A percentile compares a stretch with the other conserved stretches of the same genome.
Evolutionary conservation across 2,113 vertebrate species (phyloP).

Genomic region (Copsychus sechellarum): DNA sequence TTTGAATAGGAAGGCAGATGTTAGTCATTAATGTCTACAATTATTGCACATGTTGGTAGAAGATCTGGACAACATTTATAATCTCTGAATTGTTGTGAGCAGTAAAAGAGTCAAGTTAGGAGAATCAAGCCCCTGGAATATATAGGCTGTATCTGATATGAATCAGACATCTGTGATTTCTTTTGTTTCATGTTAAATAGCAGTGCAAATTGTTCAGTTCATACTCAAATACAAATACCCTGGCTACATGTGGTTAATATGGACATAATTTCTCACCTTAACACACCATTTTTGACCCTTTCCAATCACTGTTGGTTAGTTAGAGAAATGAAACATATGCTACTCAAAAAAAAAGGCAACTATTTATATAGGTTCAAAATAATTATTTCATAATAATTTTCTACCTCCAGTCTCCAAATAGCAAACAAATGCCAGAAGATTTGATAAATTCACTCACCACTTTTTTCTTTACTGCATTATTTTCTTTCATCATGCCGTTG

Average conservation of each 20-base stretch:
- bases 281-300: background rate
- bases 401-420: background rate
- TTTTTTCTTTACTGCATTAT: background rate
- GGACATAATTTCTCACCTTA: background rate
- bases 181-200: background rate
- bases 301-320: accelerated
- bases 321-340: background rate
- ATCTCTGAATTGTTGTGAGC: background rate
- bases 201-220: background rate
- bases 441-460: slow-evolving; percentile 51
- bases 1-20: background rate
- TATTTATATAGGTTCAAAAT: background rate
- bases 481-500: background rate
- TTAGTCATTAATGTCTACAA: background rate
- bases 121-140: background rate
- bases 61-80: background rate
- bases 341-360: background rate
- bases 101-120: background rate
- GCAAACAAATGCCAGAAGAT: background rate
- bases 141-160: background rate
- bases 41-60: accelerated
- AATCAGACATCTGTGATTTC: background rate
- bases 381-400: background rate
- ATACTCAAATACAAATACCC: background rate
- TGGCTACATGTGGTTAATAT: background rate